Evolutionary conservation across 1,140 invertebrate genomes (phyloP).

Genomic region (fruit fly (Drosophila melanogaster)): DNA sequence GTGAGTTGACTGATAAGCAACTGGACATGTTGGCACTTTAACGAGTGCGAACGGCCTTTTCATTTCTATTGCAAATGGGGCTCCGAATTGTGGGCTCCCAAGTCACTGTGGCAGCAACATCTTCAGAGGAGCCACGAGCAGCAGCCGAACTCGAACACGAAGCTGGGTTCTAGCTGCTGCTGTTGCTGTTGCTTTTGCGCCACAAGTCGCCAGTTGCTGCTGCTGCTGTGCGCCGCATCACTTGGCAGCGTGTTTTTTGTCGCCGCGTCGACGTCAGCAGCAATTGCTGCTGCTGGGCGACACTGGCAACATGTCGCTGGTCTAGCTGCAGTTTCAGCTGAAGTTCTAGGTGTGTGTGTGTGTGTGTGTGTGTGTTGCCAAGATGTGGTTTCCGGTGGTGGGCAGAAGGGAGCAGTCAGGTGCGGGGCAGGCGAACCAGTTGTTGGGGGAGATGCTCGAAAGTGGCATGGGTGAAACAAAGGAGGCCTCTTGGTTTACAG

Average conservation of each 20-base stretch:
- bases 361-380: slow-evolving; percentile 58
- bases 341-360: neutral
- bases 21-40: slow-evolving; percentile 47
- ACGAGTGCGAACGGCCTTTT: slow-evolving; percentile 30
- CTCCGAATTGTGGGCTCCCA: slow-evolving; percentile 23
- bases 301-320: slow-evolving; percentile 58
- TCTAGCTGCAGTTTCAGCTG: slow-evolving; percentile 2
- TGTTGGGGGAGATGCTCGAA: neutral
- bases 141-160: slow-evolving; percentile 58
- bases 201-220: slow-evolving; percentile 51
- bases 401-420: neutral
- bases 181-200: slow-evolving; percentile 41
- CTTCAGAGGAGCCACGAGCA: slow-evolving; percentile 56
- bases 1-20: slow-evolving; percentile 69
- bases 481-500: neutral
- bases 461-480: neutral
- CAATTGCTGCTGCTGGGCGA: slow-evolving; percentile 58
- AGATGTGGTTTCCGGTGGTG: slow-evolving; percentile 3
- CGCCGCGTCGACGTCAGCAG: slow-evolving; percentile 77
- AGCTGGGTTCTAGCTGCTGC: slow-evolving; percentile 33
- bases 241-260: slow-evolving; percentile 80
- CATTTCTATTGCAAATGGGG: neutral
- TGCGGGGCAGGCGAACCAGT: slow-evolving; percentile 19
- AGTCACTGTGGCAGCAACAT: slow-evolving; percentile 43
- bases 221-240: slow-evolving; percentile 75